A percentile compares a stretch with the other conserved stretches of the same genome.
phyloP scores from a whole-genome alignment of 2,888 invertebrate species.

The Catocala sponsa region DNA sequence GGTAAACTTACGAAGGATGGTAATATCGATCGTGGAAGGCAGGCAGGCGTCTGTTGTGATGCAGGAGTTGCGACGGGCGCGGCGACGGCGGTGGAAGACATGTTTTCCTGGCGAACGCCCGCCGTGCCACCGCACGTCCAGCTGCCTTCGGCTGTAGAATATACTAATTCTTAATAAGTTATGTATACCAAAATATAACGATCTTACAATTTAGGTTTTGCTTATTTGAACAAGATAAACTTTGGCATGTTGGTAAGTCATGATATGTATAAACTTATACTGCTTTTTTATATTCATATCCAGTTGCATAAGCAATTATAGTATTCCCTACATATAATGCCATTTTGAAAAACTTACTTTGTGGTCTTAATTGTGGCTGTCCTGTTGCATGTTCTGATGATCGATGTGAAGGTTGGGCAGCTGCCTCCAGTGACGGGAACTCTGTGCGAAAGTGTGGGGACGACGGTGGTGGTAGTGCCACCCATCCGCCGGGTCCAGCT shows the following conservation, averaged over 20 bases:
- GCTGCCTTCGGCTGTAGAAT: constrained; percentile 92
- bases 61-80: constrained; percentile 85
- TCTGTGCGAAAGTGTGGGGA: constrained; percentile 98
- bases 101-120: constrained; percentile 87
- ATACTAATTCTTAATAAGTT: no score
- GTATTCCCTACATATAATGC: background rate
- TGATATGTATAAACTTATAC: no score
- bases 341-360: constrained; percentile 67
- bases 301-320: no score
- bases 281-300: no score
- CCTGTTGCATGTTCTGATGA: constrained; percentile 75
- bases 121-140: constrained; percentile 95
- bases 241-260: no score
- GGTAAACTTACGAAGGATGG: constrained; percentile 91
- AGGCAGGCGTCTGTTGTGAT: constrained; percentile 90
- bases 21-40: constrained; percentile 89
- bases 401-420: constrained; percentile 90
- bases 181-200: no score
- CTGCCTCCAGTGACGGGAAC: constrained; percentile 94
- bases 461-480: constrained; percentile 89
- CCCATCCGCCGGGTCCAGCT: constrained; percentile 81
- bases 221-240: no score
- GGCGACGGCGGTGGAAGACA: constrained; percentile 80
- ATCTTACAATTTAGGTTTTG: no score
- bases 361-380: constrained; percentile 84